These are phyloP conservation scores for Polyommatus iphigenia DNA, from an alignment of 2,888 invertebrate genomes.

Conservation along the genomic window DNA sequence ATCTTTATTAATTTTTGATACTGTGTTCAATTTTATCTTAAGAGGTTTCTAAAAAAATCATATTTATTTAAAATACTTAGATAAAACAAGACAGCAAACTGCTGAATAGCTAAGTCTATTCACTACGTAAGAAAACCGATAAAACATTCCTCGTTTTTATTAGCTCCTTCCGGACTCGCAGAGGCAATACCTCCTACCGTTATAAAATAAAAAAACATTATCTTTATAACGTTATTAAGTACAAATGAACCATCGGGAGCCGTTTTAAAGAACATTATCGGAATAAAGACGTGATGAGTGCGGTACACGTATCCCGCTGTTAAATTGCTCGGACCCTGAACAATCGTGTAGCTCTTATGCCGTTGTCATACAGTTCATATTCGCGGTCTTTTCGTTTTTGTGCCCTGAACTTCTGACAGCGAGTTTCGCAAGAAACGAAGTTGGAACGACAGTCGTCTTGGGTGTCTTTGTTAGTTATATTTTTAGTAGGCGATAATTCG, in stretches of 20 bases:
- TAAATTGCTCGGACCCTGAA: constrained; percentile 35
- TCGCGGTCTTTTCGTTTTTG: neutral
- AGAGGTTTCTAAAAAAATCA: no score
- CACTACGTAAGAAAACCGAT: neutral
- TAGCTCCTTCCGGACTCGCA: constrained; percentile 13
- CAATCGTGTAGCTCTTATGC: neutral
- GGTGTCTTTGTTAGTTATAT: constrained; percentile 41
- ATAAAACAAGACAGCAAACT: no score
- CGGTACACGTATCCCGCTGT: constrained; percentile 48
- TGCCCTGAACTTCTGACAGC: constrained; percentile 34
- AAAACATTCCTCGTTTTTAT: neutral
- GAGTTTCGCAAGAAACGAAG: constrained; percentile 42
- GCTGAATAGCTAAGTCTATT: no score
- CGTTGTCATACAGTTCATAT: neutral
- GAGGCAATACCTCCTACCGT: constrained; percentile 22
- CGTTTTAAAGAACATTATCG: constrained; percentile 43
- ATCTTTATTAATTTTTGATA: no score
- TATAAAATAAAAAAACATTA: constrained; percentile 25
- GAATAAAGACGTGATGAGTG: constrained; percentile 54
- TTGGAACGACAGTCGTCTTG: constrained; percentile 40
- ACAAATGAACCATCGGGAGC: constrained; percentile 22
- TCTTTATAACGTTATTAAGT: constrained; percentile 30
- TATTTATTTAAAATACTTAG: no score
- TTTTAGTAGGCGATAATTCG: constrained; percentile 39
- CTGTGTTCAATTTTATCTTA: no score